Evolutionary conservation across 2,797 vertebrate species (phyloP).

Genomic region (Eleutherodactylus coqui): DNA sequence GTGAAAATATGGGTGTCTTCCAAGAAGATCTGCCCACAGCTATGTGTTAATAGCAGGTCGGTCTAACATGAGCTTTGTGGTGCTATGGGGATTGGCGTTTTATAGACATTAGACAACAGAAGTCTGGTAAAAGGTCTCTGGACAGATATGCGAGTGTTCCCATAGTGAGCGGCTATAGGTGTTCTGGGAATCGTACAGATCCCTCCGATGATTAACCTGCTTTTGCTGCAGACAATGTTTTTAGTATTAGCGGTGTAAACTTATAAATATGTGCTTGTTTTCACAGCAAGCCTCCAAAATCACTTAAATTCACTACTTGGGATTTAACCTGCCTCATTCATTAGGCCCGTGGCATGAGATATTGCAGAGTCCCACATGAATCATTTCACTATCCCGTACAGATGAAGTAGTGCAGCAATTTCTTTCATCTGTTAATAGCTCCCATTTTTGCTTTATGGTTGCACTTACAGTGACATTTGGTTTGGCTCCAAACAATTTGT

Average conservation of each 20-base stretch:
- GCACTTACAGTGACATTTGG: slow-evolving; percentile 35
- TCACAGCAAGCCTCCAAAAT: not conserved
- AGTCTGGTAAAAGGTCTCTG: not conserved
- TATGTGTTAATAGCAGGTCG: not conserved
- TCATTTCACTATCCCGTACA: not conserved
- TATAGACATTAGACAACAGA: not conserved
- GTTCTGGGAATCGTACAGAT: not conserved
- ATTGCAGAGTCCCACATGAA: not conserved
- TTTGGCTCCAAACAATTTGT: not conserved
- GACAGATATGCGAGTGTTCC: no score
- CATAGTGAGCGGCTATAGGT: no score
- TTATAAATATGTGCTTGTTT: not conserved
- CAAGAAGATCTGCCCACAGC: not conserved
- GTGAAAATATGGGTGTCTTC: not conserved
- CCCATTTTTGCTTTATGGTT: slow-evolving; percentile 30
- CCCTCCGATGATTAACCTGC: not conserved
- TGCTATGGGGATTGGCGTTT: not conserved
- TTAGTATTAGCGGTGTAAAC: not conserved
- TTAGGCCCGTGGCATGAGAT: slow-evolving; percentile 14
- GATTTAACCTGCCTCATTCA: slow-evolving; percentile 12
- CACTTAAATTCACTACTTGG: not conserved
- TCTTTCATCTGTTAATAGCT: slow-evolving; percentile 31
- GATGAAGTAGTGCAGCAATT: slow-evolving; percentile 25
- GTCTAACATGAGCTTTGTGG: not conserved
- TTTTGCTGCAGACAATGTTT: not conserved